Base-by-base conservation (phyloP, 2,888 invertebrate species). In the Crocallis elinguaria region DNA sequence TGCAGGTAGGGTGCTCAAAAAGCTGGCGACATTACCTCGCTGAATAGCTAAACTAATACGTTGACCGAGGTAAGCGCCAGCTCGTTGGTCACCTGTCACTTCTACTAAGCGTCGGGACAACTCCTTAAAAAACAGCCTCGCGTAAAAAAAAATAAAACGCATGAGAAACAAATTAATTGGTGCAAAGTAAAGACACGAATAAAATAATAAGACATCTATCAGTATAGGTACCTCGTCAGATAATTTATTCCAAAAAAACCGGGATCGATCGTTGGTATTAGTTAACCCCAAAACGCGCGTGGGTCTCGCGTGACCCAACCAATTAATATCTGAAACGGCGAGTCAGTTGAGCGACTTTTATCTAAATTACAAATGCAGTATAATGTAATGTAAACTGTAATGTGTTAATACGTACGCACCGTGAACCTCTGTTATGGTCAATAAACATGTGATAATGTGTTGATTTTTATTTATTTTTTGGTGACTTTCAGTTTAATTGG, bases 281-380 rank as follows among this genome's bases (percentile, higher is more conserved):
- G n/a, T 36, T 43, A 44, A 76, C 71, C 73, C 70, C 66, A 65
- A 70, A 72, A 70, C 61, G 63, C 49, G 57, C 58, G 58, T 57
- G 63, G 64, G 67, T 66, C 57, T 79, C 61, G 82, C 84, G 83
- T 82, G 85, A 79, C 78, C 73, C 70, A 60, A 58, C 66, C 77
- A 77, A 84, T 84, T 85, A 84, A 79, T 79, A 74, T 68, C 61
- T 58, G 64, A 77, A 78, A 76, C 77, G 69, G 62, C 69, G 67
- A 70, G 66, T 39, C 54, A 51, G 50, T 52, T 46, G 49, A 54
- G 48, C 49, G 51, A 51, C 56, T 54, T 46, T 51, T 57, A 56
- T 58, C 60, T 54, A 55, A 60, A 63, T 62, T 62, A 63, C 58
- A 61, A 68, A 71, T 67, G 63, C 60, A 62, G 57, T 62, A 51